Evolutionary conservation across 2,888 invertebrate species (phyloP), one percentile per base, ranked within the genome.

Genomic region (Dromius quadrimaculatus): DNA sequence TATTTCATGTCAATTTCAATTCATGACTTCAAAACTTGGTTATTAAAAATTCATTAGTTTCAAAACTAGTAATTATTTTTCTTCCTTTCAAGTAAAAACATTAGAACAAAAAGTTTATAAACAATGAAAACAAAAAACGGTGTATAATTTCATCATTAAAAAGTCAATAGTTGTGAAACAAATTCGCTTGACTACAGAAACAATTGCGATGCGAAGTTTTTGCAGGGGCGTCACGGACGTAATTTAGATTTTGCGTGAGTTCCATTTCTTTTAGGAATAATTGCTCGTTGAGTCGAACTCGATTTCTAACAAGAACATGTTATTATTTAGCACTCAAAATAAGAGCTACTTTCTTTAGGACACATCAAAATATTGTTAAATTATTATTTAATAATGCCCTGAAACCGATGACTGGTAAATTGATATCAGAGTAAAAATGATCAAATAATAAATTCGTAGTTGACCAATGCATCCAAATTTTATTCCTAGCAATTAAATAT

Each of bases 101-200:
- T 54, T 47, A 47, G 20, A 54, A 54, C 13, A 54, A 54, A 4
- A 43, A 54, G 50, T 54, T 54, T 54, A 28, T 28, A 59, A 59
- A 59, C 36, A 59, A 59, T 36, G 59, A 23, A 36, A 34, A 59
- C 34, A 59, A 59, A 36, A 59, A 59, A 17, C 19, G n/a, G 34
- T 36, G 34, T 19, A 36, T 59, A 59, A 59, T 59, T 59, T 59
- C 36, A 36, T 59, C 36, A 59, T 59, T 59, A 59, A 54, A 54
- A 54, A 59, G 59, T 59, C 59, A 59, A 36, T 36, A 59, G 36
- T 59, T 59, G 59, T 19, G 59, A 59, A 59, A 59, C 59, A 59
- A 36, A 19, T 50, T 50, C 50, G 28, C 9, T 23, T 54, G 23
- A 54, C 50, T 54, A 28, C 28, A 9, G 19, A 59, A 59, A 59